Evolutionary conservation across 2,888 invertebrate species (phyloP), one percentile per base, ranked within the genome.

Genomic region (Aquatica leii): DNA sequence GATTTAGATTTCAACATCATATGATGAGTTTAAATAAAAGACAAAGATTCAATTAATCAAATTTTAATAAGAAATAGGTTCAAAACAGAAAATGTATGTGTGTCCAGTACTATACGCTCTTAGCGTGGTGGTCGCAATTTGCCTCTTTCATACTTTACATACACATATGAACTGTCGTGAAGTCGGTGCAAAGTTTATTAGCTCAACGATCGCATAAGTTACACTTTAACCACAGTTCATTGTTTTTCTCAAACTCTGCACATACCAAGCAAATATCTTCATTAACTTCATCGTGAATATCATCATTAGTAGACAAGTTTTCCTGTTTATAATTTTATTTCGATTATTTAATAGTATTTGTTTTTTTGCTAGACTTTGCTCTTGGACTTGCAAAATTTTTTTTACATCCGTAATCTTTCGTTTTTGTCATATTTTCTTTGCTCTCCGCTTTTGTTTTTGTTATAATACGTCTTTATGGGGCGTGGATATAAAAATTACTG

Each of bases 71-170:
- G 31, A 31, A 31, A 31, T 31, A 9, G 9, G 9, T 9, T 6
- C 9, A 31, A 31, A 31, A 31, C 4, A 9, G 31, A 31, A 9
- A 31, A 31, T 31, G 31, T 37, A n/a, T 37, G 37, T 6, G 37
- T 37, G 2, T 2, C 11, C 37, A 11, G 37, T 37, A 6, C 9
- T 37, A 4, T 37, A 3, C 37, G 37, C 37, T 37, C 37, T 37
- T 37, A 37, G 37, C 11, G 37, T 3, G 12, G 37, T 37, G 37
- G 37, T 37, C 11, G 37, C 37, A 37, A 2, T 37, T 37, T 37
- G 9, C 37, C 37, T 37, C 37, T 37, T 6, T 37, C 37, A 37
- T 37, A 37, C 37, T n/a, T 37, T 37, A 37, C 37, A 37, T 37
- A 37, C 37, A n/a, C 11, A 37, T 37, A 37, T 37, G 12, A 37